phyloP scores from a whole-genome alignment of 1,140 invertebrate species.

The Trichonephila clavata region DNA sequence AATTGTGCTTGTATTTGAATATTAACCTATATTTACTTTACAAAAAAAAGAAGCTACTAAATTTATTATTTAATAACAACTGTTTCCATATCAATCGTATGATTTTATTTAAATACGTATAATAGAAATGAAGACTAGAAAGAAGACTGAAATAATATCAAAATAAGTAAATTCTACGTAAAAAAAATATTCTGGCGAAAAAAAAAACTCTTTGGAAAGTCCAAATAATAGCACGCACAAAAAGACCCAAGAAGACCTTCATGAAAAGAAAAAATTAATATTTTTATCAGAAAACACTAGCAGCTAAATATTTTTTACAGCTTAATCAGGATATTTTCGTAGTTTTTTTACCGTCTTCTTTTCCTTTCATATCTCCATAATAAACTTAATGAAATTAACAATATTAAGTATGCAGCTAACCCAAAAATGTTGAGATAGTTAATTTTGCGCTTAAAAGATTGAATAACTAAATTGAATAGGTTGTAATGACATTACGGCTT shows the following conservation, averaged over 20 bases:
- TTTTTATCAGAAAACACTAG: not conserved
- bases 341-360: not conserved
- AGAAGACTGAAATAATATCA: not conserved
- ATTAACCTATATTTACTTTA: too few species aligned
- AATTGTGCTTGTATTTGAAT: too few species aligned
- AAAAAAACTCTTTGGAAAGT: not conserved
- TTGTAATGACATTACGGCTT: not conserved
- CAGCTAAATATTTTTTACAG: not conserved
- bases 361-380: not conserved
- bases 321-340: not conserved
- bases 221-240: not conserved
- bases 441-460: conserved; percentile 1
- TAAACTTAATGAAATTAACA: conserved; percentile 4
- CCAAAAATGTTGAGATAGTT: not conserved
- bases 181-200: not conserved
- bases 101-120: too few species aligned
- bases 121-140: too few species aligned
- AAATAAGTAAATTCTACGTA: not conserved
- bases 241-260: not conserved
- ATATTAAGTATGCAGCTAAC: not conserved
- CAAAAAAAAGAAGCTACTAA: too few species aligned
- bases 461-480: not conserved
- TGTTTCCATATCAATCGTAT: too few species aligned
- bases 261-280: not conserved
- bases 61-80: too few species aligned